Conservation (phyloP, 2,888 invertebrate genomes). For the Plebejus anna region DNA sequence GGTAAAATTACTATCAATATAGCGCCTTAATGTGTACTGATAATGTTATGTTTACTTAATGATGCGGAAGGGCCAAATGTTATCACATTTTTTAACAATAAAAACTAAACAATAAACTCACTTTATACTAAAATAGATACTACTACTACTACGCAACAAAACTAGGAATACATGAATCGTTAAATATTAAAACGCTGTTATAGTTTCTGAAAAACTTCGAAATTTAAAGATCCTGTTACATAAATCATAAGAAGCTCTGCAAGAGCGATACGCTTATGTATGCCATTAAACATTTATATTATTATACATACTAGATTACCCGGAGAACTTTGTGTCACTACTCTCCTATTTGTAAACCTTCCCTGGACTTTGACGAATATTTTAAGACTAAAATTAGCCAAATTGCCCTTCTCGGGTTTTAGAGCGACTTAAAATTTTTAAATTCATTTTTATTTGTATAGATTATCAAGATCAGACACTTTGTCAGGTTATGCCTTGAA, state of each 20-base stretch:
- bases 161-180: background rate
- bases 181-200: background rate
- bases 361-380: too few species aligned
- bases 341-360: too few species aligned
- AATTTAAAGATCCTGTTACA: background rate
- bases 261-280: background rate
- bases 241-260: too few species aligned
- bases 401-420: too few species aligned
- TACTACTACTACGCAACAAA: background rate
- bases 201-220: background rate
- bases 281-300: background rate
- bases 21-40: background rate
- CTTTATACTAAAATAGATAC: background rate
- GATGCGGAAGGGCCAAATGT: background rate
- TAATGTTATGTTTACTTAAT: background rate
- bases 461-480: background rate
- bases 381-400: too few species aligned
- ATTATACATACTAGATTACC: too few species aligned
- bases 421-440: too few species aligned
- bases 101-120: background rate
- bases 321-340: too few species aligned
- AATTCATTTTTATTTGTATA: background rate
- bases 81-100: background rate
- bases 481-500: background rate
- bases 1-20: too few species aligned